Evolutionary conservation across 1,140 invertebrate genomes (phyloP).

Genomic region (Rhyacophila brunnea): DNA sequence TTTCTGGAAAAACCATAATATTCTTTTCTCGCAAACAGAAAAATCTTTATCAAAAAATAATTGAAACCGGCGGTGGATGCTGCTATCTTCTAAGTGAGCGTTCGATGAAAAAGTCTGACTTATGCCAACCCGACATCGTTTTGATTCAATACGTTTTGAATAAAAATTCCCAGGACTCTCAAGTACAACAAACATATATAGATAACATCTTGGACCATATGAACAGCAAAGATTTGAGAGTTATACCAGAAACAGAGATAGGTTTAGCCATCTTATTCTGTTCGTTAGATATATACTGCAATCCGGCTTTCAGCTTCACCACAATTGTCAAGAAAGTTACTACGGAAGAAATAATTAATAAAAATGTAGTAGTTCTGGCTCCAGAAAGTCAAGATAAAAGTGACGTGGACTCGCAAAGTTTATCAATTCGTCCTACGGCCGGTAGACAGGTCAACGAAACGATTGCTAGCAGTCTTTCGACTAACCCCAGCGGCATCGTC

Average conservation of each 20-base stretch:
- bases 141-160: slow-evolving; percentile 46
- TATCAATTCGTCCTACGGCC: not conserved
- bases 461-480: not conserved
- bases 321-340: not conserved
- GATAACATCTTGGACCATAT: slow-evolving; percentile 49
- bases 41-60: slow-evolving; percentile 53
- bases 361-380: slow-evolving; percentile 10
- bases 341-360: not conserved
- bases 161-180: slow-evolving; percentile 46
- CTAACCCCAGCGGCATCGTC: not conserved
- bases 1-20: slow-evolving; percentile 60
- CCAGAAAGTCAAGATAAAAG: slow-evolving; percentile 22
- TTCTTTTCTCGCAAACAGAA: slow-evolving; percentile 61
- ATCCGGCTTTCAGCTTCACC: slow-evolving; percentile 56
- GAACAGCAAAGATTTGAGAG: slow-evolving; percentile 52
- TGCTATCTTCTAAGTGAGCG: slow-evolving; percentile 48
- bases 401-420: not conserved
- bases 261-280: slow-evolving; percentile 64
- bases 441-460: slow-evolving; percentile 6
- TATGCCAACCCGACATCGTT: slow-evolving; percentile 48
- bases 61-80: slow-evolving; percentile 45
- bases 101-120: slow-evolving; percentile 49
- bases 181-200: slow-evolving; percentile 47
- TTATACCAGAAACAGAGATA: slow-evolving; percentile 66
- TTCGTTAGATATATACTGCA: slow-evolving; percentile 64